Percentiles rank a stretch among this genome's conserved stretches.
Evolutionary conservation across 2,113 vertebrate genomes (phyloP).

Genomic region (Aphelocoma coerulescens): DNA sequence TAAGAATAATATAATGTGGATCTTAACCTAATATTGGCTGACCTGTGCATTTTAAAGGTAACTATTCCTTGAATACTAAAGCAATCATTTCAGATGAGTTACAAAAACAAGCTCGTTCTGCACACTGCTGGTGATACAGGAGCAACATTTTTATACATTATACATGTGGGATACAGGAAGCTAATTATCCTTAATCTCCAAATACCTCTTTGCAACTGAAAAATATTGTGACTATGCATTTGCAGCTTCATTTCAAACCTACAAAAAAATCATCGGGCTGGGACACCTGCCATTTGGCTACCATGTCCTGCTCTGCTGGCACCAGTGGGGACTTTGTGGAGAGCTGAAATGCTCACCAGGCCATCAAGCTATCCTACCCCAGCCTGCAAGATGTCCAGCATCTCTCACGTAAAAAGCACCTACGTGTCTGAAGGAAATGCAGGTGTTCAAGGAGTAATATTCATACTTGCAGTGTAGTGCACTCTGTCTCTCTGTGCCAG

Average conservation of each 20-base stretch:
- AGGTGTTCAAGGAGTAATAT: neutral
- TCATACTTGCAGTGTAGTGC: neutral
- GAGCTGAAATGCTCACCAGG: neutral
- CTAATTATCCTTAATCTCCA: neutral
- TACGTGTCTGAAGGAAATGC: rapidly evolving
- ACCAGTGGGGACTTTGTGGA: rapidly evolving
- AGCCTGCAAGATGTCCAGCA: neutral
- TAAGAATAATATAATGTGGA: neutral
- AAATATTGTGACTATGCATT: neutral
- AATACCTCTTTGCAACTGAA: neutral
- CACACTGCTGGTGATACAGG: neutral
- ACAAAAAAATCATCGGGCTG: neutral
- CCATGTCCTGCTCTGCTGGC: rapidly evolving
- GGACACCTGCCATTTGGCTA: neutral
- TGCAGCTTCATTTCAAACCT: neutral
- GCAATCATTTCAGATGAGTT: neutral
- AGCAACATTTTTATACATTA: neutral
- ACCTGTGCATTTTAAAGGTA: neutral
- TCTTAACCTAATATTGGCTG: neutral
- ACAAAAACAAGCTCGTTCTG: neutral
- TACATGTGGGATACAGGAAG: neutral
- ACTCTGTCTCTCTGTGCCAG: neutral
- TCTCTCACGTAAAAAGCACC: neutral
- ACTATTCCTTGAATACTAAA: neutral
- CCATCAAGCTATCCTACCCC: neutral